Percentiles rank a stretch among this genome's conserved stretches.
These are phyloP conservation scores for Ptilonorhynchus violaceus DNA, from an alignment of 2,113 vertebrate species.

Conservation along the genomic window DNA sequence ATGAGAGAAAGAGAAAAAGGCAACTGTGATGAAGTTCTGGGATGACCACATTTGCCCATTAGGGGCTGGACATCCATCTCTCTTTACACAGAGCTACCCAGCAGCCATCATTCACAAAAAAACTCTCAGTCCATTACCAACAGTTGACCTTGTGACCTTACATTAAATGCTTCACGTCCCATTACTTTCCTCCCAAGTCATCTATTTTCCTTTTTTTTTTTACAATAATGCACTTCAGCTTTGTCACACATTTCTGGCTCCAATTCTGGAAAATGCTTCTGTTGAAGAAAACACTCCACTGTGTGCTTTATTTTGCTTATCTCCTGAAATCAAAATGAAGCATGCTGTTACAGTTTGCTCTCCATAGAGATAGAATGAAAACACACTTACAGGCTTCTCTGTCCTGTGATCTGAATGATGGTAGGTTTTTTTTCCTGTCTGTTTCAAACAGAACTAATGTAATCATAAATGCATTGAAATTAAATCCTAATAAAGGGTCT, in stretches of 20 bases:
- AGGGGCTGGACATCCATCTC: slow-evolving; percentile 5
- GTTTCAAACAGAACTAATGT: slow-evolving; percentile 32
- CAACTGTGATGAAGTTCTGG: background rate
- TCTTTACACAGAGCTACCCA: background rate
- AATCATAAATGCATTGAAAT: slow-evolving; percentile 50
- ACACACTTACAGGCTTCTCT: background rate
- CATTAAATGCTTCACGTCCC: slow-evolving; percentile 30
- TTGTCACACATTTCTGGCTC: slow-evolving; percentile 20
- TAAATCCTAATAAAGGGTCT: slow-evolving; percentile 42
- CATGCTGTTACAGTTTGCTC: background rate
- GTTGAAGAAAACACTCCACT: background rate
- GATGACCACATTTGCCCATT: background rate
- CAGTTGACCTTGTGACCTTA: background rate
- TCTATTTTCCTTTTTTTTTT: slow-evolving; percentile 15
- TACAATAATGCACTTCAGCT: background rate
- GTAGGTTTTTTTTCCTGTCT: background rate
- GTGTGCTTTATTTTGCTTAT: slow-evolving; percentile 25
- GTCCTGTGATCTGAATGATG: background rate
- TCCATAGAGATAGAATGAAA: background rate
- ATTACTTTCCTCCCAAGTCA: background rate
- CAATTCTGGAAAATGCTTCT: slow-evolving; percentile 5
- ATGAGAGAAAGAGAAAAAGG: background rate
- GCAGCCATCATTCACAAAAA: slow-evolving; percentile 20
- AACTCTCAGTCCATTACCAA: slow-evolving; percentile 18
- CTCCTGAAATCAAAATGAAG: slow-evolving; percentile 22